phyloP scores from a whole-genome alignment of 2,797 vertebrate species.

The Coreius guichenoti region DNA sequence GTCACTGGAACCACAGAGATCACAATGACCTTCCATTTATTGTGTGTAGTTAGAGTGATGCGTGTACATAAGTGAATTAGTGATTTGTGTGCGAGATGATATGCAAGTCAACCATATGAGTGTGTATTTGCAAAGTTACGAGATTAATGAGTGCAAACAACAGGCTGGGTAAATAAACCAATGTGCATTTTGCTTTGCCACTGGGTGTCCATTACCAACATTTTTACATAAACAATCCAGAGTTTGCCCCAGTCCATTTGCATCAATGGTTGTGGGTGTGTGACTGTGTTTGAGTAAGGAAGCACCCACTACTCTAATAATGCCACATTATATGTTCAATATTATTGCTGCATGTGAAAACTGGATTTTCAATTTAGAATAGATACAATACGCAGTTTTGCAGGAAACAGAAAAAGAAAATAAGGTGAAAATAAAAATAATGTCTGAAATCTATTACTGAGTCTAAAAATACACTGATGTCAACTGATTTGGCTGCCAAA shows the following conservation, averaged over 20 bases:
- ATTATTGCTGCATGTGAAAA: not conserved
- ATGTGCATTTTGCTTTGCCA: not conserved
- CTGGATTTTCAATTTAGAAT: not conserved
- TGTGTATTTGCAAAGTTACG: slow-evolving; percentile 16
- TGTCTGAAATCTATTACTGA: not conserved
- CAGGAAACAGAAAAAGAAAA: not conserved
- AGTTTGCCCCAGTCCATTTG: not conserved
- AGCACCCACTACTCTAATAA: not conserved
- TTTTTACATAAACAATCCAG: slow-evolving; percentile 18
- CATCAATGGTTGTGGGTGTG: slow-evolving; percentile 17
- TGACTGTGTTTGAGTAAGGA: not conserved
- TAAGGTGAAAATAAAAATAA: not conserved
- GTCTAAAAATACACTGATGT: slow-evolving; percentile 11
- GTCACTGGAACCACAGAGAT: not conserved
- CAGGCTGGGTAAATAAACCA: slow-evolving; percentile 23
- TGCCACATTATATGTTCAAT: not conserved
- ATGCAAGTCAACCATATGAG: not conserved
- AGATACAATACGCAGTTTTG: not conserved
- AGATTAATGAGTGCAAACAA: slow-evolving; percentile 18
- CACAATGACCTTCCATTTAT: slow-evolving; percentile 14
- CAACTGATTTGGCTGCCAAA: slow-evolving; percentile 23
- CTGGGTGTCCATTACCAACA: slow-evolving; percentile 21
- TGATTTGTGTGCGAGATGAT: not conserved
- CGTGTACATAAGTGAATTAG: not conserved
- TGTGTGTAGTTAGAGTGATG: not conserved